Percentiles rank a stretch among this genome's conserved stretches.
These are phyloP conservation scores for Gambelia wislizenii DNA, from an alignment of 2,797 vertebrate species.

Conservation along the genomic window DNA sequence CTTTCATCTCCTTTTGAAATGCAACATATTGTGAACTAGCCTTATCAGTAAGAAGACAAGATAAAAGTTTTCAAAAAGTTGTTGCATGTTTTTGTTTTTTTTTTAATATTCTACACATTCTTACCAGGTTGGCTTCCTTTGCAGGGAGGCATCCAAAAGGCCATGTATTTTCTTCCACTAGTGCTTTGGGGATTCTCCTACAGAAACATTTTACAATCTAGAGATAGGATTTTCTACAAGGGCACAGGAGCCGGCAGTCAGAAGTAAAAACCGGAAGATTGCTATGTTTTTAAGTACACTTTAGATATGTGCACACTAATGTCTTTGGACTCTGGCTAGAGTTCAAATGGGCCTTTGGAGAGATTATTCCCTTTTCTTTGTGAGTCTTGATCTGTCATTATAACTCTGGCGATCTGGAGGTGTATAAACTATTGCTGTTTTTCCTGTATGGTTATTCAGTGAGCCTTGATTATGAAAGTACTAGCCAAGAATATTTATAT, in stretches of 20 bases:
- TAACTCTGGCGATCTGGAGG: not conserved
- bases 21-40: not conserved
- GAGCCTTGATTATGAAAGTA: not conserved
- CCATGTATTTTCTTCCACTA: not conserved
- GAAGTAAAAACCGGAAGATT: not conserved
- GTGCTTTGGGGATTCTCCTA: not conserved
- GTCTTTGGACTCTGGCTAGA: not conserved
- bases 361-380: not conserved
- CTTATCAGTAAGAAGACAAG: not conserved
- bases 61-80: not conserved
- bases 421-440: not conserved
- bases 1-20: conserved; percentile 8
- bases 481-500: not conserved
- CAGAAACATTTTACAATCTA: not conserved
- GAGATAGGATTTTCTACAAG: not conserved
- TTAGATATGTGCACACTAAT: not conserved
- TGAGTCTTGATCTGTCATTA: not conserved
- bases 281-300: no score
- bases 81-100: not conserved
- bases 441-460: not conserved
- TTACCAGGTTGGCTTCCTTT: not conserved
- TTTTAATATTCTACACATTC: no score
- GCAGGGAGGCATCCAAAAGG: not conserved
- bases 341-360: not conserved
- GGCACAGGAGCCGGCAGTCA: not conserved